phyloP scores from a whole-genome alignment of 2,113 vertebrate species.

The Aplodontia rufa region DNA sequence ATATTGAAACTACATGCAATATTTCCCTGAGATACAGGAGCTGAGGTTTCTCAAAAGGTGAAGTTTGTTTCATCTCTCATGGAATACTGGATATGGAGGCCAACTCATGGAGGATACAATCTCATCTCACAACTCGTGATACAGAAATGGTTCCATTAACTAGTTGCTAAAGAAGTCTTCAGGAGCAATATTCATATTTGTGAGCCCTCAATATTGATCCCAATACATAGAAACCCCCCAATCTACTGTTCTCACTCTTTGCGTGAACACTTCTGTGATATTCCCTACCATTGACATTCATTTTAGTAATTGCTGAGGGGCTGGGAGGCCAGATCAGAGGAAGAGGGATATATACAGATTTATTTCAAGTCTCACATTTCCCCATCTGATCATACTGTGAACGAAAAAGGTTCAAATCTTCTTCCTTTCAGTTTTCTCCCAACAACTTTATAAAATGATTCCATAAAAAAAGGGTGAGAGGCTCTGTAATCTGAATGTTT shows the following conservation, averaged over 20 bases:
- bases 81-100: not conserved
- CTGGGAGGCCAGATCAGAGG: not conserved
- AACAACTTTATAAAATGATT: constrained; percentile 12
- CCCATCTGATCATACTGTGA: not conserved
- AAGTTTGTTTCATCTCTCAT: not conserved
- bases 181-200: not conserved
- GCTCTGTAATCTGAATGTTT: not conserved
- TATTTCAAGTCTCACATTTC: constrained; percentile 4
- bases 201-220: not conserved
- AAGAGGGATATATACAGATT: not conserved
- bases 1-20: not conserved
- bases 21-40: constrained; percentile 20
- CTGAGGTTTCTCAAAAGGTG: constrained; percentile 10
- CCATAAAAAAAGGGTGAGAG: not conserved
- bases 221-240: not conserved
- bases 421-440: not conserved
- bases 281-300: not conserved
- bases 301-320: not conserved
- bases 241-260: not conserved
- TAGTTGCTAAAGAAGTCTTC: not conserved
- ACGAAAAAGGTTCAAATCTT: not conserved
- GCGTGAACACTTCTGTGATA: not conserved
- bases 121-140: not conserved
- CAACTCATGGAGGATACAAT: not conserved
- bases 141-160: not conserved